Percentiles rank a stretch among this genome's conserved stretches.
These are phyloP conservation scores for Volucella bombylans DNA, from an alignment of 2,888 invertebrate genomes.

Conservation along the genomic window DNA sequence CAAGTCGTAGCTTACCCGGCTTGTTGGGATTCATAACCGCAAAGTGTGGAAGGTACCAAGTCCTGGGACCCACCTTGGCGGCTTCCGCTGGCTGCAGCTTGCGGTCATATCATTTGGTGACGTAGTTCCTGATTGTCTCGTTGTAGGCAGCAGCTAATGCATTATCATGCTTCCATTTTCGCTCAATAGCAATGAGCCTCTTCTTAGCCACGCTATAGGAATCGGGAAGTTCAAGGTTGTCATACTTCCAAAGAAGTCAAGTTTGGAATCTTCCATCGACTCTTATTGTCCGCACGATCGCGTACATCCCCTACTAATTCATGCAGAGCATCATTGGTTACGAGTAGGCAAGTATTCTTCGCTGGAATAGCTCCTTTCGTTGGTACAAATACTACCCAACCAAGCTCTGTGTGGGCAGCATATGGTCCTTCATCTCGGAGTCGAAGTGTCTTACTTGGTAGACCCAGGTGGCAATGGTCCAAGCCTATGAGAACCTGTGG, in stretches of 20 bases:
- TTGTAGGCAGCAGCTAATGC: background rate
- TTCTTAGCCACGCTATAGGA: conserved; percentile 43
- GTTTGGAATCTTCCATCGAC: conserved; percentile 54
- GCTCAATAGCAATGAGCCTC: conserved; percentile 11
- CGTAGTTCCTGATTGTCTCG: conserved; percentile 12
- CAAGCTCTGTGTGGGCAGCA: conserved; percentile 63
- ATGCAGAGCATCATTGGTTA: conserved; percentile 35
- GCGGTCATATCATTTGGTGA: conserved; percentile 18
- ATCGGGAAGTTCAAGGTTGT: conserved; percentile 16
- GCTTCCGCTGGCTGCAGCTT: conserved; percentile 31
- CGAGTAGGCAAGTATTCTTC: conserved; percentile 14
- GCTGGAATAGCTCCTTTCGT: background rate
- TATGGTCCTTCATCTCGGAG: conserved; percentile 20
- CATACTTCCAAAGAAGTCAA: conserved; percentile 34
- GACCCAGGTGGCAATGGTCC: no score
- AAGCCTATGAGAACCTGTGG: conserved; percentile 20
- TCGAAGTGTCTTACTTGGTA: conserved; percentile 23
- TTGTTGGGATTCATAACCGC: conserved; percentile 76
- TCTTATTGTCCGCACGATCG: conserved; percentile 16
- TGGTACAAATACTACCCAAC: conserved; percentile 63
- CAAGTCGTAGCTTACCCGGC: conserved; percentile 75
- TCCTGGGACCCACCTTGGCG: conserved; percentile 34
- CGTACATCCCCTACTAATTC: conserved; percentile 28
- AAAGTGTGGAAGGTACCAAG: conserved; percentile 76
- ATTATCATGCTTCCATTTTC: background rate